Conservation (phyloP, 2,888 invertebrate species). For the Oscheius myriophilus region DNA sequence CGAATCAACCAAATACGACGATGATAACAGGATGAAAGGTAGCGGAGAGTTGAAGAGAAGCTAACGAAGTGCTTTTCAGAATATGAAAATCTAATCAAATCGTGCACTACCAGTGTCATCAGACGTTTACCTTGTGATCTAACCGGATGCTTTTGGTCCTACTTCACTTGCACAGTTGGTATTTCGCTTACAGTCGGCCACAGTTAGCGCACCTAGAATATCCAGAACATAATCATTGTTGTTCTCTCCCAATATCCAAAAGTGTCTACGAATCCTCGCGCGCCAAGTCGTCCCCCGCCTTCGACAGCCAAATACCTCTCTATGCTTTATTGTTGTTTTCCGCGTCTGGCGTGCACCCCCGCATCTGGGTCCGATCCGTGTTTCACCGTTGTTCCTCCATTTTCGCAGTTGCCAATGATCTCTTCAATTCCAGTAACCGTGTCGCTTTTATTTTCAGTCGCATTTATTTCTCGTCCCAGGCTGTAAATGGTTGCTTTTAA, state of each 20-base stretch:
- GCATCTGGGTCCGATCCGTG: too few species aligned
- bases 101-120: slow-evolving; percentile 27
- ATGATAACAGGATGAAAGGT: slow-evolving; percentile 48
- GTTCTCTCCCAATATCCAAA: too few species aligned
- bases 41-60: slow-evolving; percentile 4
- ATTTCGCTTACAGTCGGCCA: slow-evolving; percentile 3
- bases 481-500: too few species aligned
- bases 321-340: slow-evolving; percentile 4
- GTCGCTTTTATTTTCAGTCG: too few species aligned
- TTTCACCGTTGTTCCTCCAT: background rate
- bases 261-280: too few species aligned
- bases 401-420: slow-evolving; percentile 29
- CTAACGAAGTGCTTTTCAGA: slow-evolving; percentile 3
- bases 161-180: slow-evolving; percentile 24
- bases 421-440: background rate
- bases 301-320: slow-evolving; percentile 24
- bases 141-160: slow-evolving; percentile 17
- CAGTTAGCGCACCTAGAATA: too few species aligned
- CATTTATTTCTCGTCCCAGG: too few species aligned
- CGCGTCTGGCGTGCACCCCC: background rate
- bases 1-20: slow-evolving; percentile 44
- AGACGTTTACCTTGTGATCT: slow-evolving; percentile 19
- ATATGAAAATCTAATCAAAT: background rate
- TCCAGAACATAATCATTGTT: too few species aligned
- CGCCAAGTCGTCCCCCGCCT: slow-evolving; percentile 10